Base-by-base conservation (phyloP, 2,888 invertebrate genomes). In the Machimus atricapillus region DNA sequence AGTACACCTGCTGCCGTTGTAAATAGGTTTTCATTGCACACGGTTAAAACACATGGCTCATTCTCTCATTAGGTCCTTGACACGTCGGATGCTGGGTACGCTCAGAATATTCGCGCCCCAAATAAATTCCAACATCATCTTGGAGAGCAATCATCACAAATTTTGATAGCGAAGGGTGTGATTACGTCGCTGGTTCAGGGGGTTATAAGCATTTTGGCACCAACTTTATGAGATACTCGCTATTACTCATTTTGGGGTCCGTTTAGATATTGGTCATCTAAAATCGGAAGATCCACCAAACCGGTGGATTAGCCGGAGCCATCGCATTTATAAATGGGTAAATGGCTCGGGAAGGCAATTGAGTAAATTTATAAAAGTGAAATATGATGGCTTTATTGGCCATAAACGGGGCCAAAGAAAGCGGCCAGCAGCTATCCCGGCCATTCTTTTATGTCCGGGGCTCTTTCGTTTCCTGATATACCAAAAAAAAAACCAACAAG, bases 341-440 rank as follows among this genome's bases (percentile, higher is more conserved):
- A 88, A 87, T 87, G 87, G 78, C 85, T 86, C 27, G 34, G 83
- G 78, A 78, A 86, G 86, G 86, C 83, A 86, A 78, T 88, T 88
- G 58, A 82, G 87, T 83, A 87, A 78, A 88, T 88, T 88, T 88
- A 88, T 87, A 88, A 88, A 88, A 87, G 86, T 87, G 85, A 88
- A 88, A 87, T 87, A 87, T 88, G 85, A 85, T 86, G 58, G 87
- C 85, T 87, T 88, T 87, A 88, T 88, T 87, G 88, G 86, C 79
- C 87, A 88, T 88, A 88, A 88, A 88, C 82, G 87, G 86, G 74
- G 86, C 83, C 86, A 86, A 88, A 86, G 87, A 88, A 88, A 88
- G 86, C 86, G 82, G 83, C 83, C 86, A 88, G 46, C 88, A 86
- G 56, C 77, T 16, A 88, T 83, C 78, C 46, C 82, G 56, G 31